Evolutionary conservation across 2,113 vertebrate genomes (phyloP), one percentile per base, ranked within the genome.

Genomic region (Osmerus eperlanus): DNA sequence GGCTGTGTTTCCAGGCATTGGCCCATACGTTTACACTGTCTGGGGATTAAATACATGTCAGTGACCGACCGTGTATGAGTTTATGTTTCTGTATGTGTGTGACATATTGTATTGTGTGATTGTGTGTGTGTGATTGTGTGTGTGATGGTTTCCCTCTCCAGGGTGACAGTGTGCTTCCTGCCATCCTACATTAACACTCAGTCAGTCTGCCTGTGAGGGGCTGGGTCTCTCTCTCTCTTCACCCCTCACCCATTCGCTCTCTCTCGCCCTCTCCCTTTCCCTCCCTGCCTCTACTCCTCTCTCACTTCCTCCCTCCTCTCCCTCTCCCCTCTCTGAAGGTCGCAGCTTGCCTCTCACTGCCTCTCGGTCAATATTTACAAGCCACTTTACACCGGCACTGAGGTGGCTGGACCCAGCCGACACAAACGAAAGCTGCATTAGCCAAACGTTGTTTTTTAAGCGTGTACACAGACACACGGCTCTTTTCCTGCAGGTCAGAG

Each of bases 161-260:
- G 79, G 88, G 86, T 85, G 77, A 85, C 88, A 84, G 89, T 89
- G 89, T 90, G 90, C 87, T 91, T 86, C 81, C 91, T 91, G 91
- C 87, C 91, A 92, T 78, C 78, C 81, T 73, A 83, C 78, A 90
- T 93, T 91, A 92, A 85, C 85, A 79, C 80, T 89, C 84, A 89
- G 79, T 87, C 78, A 82, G 78, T 85, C 81, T 83, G 83, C 86
- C 81, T 77, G 77, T 84, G 90, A 89, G 84, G 85, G 88, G 76
- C 21, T 21, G 21, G 21, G 21, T 21, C 21, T 80, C 81, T n/a
- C 69, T 21, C 21, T 80, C 81, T n/a, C 69, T 70, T 77, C 77
- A 81, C 54, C 14, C n/a, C 52, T 65, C 66, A 69, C 62, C 19
- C 51, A 12, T 23, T 62, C 32, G 56, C 61, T 19, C 71, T 67